Evolutionary conservation across 2,113 vertebrate genomes (phyloP).

Genomic region (Tragelaphus buxtoni): DNA sequence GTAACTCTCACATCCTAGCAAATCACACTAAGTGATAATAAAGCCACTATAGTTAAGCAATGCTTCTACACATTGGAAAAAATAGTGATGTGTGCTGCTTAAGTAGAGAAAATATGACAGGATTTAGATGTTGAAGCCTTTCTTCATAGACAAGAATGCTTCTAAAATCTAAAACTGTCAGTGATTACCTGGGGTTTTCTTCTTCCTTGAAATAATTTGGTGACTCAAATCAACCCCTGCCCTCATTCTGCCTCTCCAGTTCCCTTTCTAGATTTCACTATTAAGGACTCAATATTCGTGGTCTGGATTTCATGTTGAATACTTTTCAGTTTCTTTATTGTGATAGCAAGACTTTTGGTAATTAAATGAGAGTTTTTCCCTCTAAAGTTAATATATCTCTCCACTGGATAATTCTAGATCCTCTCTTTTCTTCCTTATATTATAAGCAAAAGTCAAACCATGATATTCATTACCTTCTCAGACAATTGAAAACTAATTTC

Average conservation of each 20-base stretch:
- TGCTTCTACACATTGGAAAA: not conserved
- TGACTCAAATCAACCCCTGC: not conserved
- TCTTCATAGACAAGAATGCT: not conserved
- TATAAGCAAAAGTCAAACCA: not conserved
- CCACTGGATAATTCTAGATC: not conserved
- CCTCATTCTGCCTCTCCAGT: not conserved
- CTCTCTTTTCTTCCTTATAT: not conserved
- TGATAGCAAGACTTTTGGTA: not conserved
- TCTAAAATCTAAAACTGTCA: not conserved
- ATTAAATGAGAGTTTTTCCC: not conserved
- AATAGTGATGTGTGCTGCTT: not conserved
- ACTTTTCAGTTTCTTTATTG: not conserved
- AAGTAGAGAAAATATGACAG: not conserved
- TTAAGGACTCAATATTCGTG: not conserved
- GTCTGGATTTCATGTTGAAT: not conserved
- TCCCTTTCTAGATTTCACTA: not conserved
- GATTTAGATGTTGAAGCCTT: not conserved
- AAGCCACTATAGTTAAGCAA: not conserved
- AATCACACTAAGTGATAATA: not conserved
- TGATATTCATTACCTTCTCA: not conserved
- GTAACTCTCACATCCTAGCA: not conserved
- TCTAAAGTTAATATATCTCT: not conserved
- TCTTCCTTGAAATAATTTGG: not conserved
- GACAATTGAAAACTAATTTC: constrained; percentile 12
- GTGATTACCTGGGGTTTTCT: not conserved